A percentile compares a stretch with the other conserved stretches of the same genome.
phyloP scores from a whole-genome alignment of 2,888 invertebrate species.

The Drosophila birchii region DNA sequence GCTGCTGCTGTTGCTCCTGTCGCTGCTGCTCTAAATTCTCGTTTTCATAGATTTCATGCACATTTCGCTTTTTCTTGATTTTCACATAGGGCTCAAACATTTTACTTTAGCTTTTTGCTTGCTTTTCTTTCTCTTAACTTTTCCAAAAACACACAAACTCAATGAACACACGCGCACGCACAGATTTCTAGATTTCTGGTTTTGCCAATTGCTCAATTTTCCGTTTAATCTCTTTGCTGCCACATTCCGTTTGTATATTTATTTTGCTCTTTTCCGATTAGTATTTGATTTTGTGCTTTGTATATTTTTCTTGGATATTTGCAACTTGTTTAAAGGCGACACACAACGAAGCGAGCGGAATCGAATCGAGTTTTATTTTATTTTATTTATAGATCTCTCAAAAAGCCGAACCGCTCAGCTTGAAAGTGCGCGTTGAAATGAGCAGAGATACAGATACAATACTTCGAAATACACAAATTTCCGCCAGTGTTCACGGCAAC shows the following conservation, averaged over 20 bases:
- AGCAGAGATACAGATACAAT: constrained; percentile 29
- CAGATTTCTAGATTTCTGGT: constrained; percentile 7
- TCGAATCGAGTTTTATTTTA: constrained; percentile 20
- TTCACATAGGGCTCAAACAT: constrained; percentile 85
- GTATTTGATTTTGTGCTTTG: constrained; percentile 39
- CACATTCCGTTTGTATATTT: constrained; percentile 43
- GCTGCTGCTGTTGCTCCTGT: constrained; percentile 66
- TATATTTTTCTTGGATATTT: constrained; percentile 15
- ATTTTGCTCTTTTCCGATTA: constrained; percentile 36
- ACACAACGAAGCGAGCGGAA: constrained; percentile 22
- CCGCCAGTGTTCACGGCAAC: constrained; percentile 19
- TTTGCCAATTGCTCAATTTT: constrained; percentile 50
- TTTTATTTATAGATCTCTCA: constrained; percentile 16
- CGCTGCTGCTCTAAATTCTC: constrained; percentile 70
- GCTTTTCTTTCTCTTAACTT: constrained; percentile 11
- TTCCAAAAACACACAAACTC: constrained; percentile 32
- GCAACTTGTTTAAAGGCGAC: constrained; percentile 26
- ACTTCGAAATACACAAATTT: constrained; percentile 26
- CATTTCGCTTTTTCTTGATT: constrained; percentile 84
- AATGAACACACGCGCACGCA: constrained; percentile 12
- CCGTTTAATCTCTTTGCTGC: constrained; percentile 50
- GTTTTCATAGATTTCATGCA: constrained; percentile 76
- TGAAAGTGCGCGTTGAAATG: constrained; percentile 82
- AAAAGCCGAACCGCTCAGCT: constrained; percentile 75
- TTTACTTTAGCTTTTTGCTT: constrained; percentile 65